Base-by-base conservation (phyloP, 2,797 vertebrate genomes). In the Tympanoctomys barrerae region DNA sequence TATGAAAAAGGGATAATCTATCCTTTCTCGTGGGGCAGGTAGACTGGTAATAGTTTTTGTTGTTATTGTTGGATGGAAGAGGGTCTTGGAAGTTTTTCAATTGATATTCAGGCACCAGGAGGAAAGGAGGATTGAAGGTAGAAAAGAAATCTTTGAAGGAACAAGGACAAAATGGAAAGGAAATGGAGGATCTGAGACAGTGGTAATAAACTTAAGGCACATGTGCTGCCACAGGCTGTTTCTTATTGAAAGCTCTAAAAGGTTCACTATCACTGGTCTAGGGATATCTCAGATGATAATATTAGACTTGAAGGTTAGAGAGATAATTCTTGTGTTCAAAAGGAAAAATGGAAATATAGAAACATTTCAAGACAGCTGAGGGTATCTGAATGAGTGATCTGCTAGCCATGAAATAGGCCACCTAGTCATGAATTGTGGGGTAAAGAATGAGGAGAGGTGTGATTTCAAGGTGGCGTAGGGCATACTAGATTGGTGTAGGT, bases 101-200 rank as follows among this genome's bases (percentile, higher is more conserved):
- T 49, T 87, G 57, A 71, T 83, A 54, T n/a, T 21, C 14, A 92
- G 79, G 57, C 88, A 77, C 49, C 66, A 88, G 82, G 52, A 95
- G 73, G 80, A 59, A 31, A 18, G 21, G 31, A 54, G 54, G 4
- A 36, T 89, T 75, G 33, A 92, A 91, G 24, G 28, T 11, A 22
- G 61, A 75, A 88, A 92, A 87, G 19, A 78, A 78, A 59, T 77
- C 21, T 92, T 92, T 39, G 75, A 52, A 90, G 46, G 39, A 89
- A 70, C 11, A 66, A 68, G 68, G 24, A 36, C 46, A 96, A 83
- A 80, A 92, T 86, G 57, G 62, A 49, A 90, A 78, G 28, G 14
- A 93, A 77, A 59, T 13, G 33, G 42, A 54, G 26, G 10, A 9
- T 62, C 46, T 85, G 13, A 49, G 46, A 46, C 73, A 49, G 26